Conservation (phyloP, 2,888 invertebrate species). For the Bruchidius siliquastri region DNA sequence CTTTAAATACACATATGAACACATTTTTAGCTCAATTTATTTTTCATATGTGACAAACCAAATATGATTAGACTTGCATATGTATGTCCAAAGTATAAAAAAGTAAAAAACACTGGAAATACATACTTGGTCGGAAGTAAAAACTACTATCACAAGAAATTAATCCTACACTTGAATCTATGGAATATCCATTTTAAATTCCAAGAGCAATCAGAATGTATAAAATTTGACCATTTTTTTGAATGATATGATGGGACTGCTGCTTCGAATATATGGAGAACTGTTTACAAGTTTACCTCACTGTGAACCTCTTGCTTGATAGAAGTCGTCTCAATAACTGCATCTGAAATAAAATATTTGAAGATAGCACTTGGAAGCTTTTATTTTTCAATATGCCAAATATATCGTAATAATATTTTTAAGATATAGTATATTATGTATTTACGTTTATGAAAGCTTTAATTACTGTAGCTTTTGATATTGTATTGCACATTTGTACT, state of each 20-base stretch:
- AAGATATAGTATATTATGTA: slow-evolving; percentile 5
- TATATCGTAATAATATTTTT: slow-evolving; percentile 9
- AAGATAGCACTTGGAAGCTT: neutral
- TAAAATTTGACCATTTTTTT: neutral
- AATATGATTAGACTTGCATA: too few relatives aligned
- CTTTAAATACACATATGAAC: too few relatives aligned
- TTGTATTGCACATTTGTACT: neutral
- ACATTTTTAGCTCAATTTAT: too few relatives aligned
- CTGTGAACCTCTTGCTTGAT: slow-evolving; percentile 4
- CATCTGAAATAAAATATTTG: slow-evolving; percentile 19
- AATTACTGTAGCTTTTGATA: slow-evolving; percentile 10
- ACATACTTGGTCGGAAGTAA: slow-evolving; percentile 1
- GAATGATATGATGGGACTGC: neutral
- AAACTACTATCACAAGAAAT: neutral
- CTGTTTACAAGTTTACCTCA: slow-evolving; percentile 16
- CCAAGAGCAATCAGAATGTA: too few relatives aligned
- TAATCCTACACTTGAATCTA: neutral
- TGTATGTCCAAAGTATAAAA: neutral
- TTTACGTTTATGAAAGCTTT: slow-evolving; percentile 12
- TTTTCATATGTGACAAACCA: too few relatives aligned
- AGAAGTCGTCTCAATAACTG: slow-evolving; percentile 14
- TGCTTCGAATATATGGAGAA: neutral
- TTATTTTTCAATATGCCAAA: slow-evolving; percentile 10
- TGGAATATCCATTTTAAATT: neutral
- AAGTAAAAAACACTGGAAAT: neutral